phyloP scores from a whole-genome alignment of 2,113 vertebrate genomes.

The Tetrax tetrax region DNA sequence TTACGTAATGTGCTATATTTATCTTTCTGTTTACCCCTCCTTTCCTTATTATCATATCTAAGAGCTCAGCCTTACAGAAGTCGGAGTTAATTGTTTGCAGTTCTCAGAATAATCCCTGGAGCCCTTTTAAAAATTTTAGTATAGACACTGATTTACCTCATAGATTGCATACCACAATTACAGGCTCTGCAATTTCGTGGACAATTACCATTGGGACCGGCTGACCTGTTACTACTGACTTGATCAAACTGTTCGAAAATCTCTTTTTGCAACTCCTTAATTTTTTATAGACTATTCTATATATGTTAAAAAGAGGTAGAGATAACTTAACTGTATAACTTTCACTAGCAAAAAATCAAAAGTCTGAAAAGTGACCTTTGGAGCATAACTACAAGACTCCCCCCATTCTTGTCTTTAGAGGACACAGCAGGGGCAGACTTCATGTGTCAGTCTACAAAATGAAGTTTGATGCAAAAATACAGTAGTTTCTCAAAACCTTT shows the following conservation, averaged over 20 bases:
- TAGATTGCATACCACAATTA: background rate
- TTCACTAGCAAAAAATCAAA: background rate
- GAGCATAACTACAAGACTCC: background rate
- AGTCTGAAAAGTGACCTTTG: background rate
- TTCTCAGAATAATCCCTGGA: background rate
- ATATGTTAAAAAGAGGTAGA: background rate
- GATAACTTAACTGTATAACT: background rate
- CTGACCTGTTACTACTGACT: background rate
- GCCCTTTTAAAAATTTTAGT: background rate
- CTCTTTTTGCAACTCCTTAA: background rate
- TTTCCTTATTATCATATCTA: background rate
- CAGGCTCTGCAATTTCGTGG: background rate
- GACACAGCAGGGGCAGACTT: background rate
- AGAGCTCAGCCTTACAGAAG: background rate
- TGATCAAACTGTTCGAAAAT: background rate
- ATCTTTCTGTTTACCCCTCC: background rate
- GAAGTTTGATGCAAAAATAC: background rate
- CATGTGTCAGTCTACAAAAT: background rate
- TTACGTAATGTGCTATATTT: background rate
- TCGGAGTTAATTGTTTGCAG: background rate
- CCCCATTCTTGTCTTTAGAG: background rate
- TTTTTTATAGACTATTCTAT: background rate
- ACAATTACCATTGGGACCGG: background rate
- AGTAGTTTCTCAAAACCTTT: background rate
- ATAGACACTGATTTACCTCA: background rate